Evolutionary conservation across 2,797 vertebrate genomes (phyloP), one percentile per base, ranked within the genome.

Genomic region (Tadarida brasiliensis): DNA sequence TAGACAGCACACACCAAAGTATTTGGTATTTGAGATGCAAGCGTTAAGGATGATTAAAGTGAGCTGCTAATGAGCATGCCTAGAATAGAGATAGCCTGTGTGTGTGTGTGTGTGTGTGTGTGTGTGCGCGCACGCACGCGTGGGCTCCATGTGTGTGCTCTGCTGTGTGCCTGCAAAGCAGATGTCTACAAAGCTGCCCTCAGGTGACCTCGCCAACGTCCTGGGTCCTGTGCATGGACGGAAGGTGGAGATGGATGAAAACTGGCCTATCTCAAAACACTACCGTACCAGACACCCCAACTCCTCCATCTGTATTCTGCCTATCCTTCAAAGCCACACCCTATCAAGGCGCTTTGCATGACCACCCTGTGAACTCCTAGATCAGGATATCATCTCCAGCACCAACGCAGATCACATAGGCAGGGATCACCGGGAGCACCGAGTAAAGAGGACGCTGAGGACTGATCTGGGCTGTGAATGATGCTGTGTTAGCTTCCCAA

Each of bases 21-120:
- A 83, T 91, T 98, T 86, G 86, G 44, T 63, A 93, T 87, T 94
- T 96, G 97, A 95, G 95, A 96, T 96, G 95, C 30, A 44, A 95
- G 97, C 68, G 57, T 95, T 74, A 95, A 86, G 95, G 97, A 98
- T 96, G 96, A 97, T 97, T 97, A 94, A 92, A 96, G 96, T 95
- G 70, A 96, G 96, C 90, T 80, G 82, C 92, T 97, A 97, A 98
- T 95, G 97, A 97, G 92, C 80, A 47, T 83, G 96, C 95, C 86
- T 85, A 80, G 96, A 96, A 98, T 98, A 97, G 96, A 87, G 56
- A 22, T 7, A 61, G 74, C 63, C 26, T 33, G 24, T 54, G 49
- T 90, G 73, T 49, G 54, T 22, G 26, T 16, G 49, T 28, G 61
- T 16, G 47, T 1, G 17, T 14, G 56, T 7, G 44, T 0, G 68